Evolutionary conservation across 2,797 vertebrate genomes (phyloP), one percentile per base, ranked within the genome.

Genomic region (Aplochiton taeniatus): DNA sequence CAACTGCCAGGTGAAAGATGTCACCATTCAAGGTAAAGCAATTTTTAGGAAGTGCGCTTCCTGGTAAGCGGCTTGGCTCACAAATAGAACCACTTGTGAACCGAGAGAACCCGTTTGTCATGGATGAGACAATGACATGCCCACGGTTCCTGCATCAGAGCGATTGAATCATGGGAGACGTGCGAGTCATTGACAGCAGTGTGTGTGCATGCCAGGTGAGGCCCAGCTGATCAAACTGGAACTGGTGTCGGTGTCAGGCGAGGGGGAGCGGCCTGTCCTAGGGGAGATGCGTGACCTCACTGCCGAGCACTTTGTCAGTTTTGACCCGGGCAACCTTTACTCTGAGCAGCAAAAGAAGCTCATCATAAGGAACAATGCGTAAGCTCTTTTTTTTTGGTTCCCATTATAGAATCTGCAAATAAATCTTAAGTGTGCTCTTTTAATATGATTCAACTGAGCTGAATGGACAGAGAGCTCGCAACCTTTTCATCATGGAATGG

Each of bases 301-400:
- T 5, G 91, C 93, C 0, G 90, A 96, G 42, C 92, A 96, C 59
- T 90, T 93, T 68, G 65, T 98, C 48, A 78, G 80, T 11, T 98
- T 98, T 11, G 84, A 86, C 12, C 69, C 93, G 0, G 89, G 91
- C 73, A 97, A 98, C 77, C 90, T 93, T 14, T 83, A 85, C 49
- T 78, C 84, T 59, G 83, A 68, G 0, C 47, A 83, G 1, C 83
- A 89, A 71, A 97, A 93, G 75, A 89, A 42, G 17, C 9, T 98
- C 66, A 20, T 94, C 51, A 79, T 99, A 61, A 94, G 89, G 75
- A 99, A 96, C 68, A 87, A 90, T 1, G 90, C 87, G 96, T 99
- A 89, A 43, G 96, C n/a, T n/a, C 4, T 42, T 52, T 19, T 20
- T 10, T 18, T 8, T 13, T 54, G 53, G 42, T 4, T 0, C 49